A percentile compares a stretch with the other conserved stretches of the same genome.
Conservation (phyloP, 2,113 vertebrate species). For the Asarcornis scutulata region DNA sequence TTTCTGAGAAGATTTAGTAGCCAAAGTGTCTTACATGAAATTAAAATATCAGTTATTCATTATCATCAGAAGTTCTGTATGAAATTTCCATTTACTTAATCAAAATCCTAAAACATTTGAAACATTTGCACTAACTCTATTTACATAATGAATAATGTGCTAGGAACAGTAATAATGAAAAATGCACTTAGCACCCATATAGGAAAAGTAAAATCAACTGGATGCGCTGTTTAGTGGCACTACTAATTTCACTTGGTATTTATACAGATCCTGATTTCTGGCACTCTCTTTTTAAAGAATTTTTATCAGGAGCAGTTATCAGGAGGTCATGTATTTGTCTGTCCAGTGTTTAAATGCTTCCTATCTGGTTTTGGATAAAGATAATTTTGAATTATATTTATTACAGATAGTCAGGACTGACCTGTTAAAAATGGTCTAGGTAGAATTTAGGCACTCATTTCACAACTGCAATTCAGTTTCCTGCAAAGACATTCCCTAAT, state of each 20-base stretch:
- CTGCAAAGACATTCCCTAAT: not conserved
- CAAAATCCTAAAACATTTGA: conserved; percentile 1
- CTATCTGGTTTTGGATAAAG: not conserved
- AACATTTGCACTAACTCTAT: not conserved
- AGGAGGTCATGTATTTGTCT: not conserved
- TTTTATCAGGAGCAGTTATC: not conserved
- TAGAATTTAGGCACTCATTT: not conserved
- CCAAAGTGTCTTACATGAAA: conserved; percentile 15
- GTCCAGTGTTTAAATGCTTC: not conserved
- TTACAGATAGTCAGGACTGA: not conserved
- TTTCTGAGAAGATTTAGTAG: conserved; percentile 42
- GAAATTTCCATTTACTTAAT: conserved; percentile 60
- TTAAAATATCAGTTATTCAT: conserved; percentile 31
- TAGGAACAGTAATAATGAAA: not conserved
- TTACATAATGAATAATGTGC: conserved; percentile 7
- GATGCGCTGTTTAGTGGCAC: not conserved
- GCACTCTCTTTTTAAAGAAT: not conserved
- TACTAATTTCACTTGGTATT: not conserved
- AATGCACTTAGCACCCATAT: not conserved
- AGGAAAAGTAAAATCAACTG: not conserved
- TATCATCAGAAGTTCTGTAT: not conserved
- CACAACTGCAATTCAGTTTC: not conserved
- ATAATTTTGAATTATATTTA: not conserved
- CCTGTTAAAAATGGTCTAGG: not conserved
- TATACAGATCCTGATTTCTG: not conserved